These are phyloP conservation scores for Cancer borealis DNA, from an alignment of 2,888 invertebrate species.

Conservation along the genomic window DNA sequence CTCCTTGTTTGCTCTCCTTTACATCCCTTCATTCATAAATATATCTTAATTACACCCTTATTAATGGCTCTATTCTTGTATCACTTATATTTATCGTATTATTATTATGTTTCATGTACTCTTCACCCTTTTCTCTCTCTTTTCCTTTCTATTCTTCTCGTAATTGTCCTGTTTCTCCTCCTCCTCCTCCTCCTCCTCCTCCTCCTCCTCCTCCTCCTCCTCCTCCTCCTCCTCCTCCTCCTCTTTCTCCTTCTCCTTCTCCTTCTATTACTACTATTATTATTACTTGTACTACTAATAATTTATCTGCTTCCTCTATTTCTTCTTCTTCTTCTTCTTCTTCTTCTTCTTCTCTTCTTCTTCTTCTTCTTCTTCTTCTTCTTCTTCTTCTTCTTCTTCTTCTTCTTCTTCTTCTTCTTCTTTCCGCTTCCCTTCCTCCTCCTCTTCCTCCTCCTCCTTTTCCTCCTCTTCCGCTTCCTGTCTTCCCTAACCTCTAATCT, in stretches of 20 bases:
- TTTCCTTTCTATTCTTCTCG: neutral
- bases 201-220: neutral
- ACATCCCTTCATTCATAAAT: neutral
- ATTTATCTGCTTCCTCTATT: neutral
- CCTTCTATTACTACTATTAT: neutral
- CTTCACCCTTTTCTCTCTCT: neutral
- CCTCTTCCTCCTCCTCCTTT: neutral
- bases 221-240: neutral
- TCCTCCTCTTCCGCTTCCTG: slow-evolving; percentile 1
- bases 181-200: neutral
- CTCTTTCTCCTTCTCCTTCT: neutral
- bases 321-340: neutral
- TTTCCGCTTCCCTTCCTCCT: neutral
- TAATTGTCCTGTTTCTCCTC: neutral
- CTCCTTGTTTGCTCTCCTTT: neutral
- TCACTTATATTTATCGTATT: too few species aligned
- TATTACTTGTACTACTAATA: neutral
- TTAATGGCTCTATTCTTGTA: too few species aligned
- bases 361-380: neutral
- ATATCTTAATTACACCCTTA: neutral
- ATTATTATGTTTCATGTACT: too few species aligned
- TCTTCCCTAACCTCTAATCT: slow-evolving; percentile 15
- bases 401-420: neutral
- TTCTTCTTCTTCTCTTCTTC: neutral
- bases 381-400: neutral